Evolutionary conservation across 2,888 invertebrate genomes (phyloP), one percentile per base, ranked within the genome.

Genomic region (Ormyrus thymus): DNA sequence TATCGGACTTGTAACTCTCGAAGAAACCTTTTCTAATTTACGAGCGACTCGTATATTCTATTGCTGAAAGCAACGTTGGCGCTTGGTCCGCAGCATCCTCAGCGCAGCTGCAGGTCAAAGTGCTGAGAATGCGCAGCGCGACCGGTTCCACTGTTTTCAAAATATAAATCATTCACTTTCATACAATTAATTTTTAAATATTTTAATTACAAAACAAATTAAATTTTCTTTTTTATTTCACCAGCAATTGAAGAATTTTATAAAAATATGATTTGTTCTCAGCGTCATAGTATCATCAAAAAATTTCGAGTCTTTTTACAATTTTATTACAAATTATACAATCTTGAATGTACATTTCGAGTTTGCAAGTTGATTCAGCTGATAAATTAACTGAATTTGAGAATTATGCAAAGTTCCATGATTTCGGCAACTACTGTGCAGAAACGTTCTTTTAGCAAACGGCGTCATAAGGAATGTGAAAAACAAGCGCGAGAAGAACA

Each of bases 21-120:
- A 7, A 68, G 15, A 65, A 9, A 50, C 75, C 64, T 74, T 46
- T 64, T 15, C 53, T 78, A 74, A 69, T 78, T 78, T 78, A 78
- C 58, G 78, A 64, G 43, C 50, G 11, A 11, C 55, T 72, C 55
- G 74, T 70, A 66, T 76, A 70, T 79, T 76, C 76, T 65, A 76
- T 78, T 78, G 73, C 62, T 48, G 61, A 69, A 11, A 51, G 45
- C 11, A 29, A n/a, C 1, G 48, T 13, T 15, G 64, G 10, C 46
- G 13, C 15, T n/a, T n/a, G 29, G 29, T 29, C 55, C n/a, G 13
- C 55, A 55, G 15, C 51, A 50, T 58, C n/a, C 50, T 8, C 58
- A 7, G 9, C 15, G 11, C 5, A 62, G 74, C 46, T 10, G n/a
- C 69, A 61, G 69, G 69, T 64, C 70, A 74, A 66, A 74, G 66